These are phyloP conservation scores for Tauraco hartlaubi DNA, from an alignment of 2,797 vertebrate species.

Conservation along the genomic window DNA sequence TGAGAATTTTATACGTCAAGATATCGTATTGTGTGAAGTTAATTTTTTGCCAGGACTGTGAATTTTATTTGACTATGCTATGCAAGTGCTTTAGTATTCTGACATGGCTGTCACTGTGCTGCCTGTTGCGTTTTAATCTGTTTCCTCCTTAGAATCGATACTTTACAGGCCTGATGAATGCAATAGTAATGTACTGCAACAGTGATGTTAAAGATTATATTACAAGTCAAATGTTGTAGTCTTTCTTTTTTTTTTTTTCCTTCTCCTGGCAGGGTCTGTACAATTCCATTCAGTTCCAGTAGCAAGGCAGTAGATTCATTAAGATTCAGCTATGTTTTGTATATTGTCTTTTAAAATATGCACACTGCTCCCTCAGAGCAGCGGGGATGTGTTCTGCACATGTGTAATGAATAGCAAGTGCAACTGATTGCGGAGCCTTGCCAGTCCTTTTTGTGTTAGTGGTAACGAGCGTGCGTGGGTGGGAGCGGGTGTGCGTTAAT, in stretches of 20 bases:
- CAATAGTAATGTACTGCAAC: background rate
- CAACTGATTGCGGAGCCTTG: background rate
- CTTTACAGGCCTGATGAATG: background rate
- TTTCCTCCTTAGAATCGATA: background rate
- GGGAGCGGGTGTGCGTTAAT: background rate
- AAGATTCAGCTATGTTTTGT: conserved; percentile 50
- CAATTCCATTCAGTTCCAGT: background rate
- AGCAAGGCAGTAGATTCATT: conserved; percentile 31
- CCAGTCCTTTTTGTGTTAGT: background rate
- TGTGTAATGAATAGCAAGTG: conserved; percentile 12
- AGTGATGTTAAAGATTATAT: background rate
- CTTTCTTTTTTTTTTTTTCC: background rate
- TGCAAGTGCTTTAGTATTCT: background rate
- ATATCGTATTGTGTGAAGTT: background rate
- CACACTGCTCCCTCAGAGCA: conserved; percentile 18
- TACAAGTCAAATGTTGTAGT: conserved; percentile 7
- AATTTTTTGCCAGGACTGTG: background rate
- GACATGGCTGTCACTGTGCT: background rate
- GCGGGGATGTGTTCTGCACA: background rate
- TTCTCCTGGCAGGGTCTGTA: background rate
- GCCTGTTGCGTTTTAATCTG: conserved; percentile 5
- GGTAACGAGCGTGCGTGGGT: fast-evolving
- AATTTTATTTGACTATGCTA: background rate
- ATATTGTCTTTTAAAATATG: conserved; percentile 21
- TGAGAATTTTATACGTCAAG: background rate